A percentile compares a stretch with the other conserved stretches of the same genome.
Conservation (phyloP, 2,113 vertebrate species). For the Camelus dromedarius region DNA sequence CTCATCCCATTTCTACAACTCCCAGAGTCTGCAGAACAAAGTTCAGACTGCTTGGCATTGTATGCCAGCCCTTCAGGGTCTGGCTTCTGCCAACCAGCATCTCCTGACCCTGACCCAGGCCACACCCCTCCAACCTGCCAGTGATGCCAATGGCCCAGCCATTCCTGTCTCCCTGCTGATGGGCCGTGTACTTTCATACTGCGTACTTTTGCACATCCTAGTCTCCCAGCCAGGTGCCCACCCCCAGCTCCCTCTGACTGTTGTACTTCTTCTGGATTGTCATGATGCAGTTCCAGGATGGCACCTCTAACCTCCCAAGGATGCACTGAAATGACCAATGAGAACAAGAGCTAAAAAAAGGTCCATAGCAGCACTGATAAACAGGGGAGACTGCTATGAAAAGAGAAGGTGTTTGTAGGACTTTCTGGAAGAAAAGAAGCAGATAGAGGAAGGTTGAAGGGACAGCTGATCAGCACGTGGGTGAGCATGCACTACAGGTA, state of each 20-base stretch:
- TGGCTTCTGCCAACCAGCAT: not conserved
- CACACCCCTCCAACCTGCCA: not conserved
- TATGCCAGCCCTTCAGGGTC: not conserved
- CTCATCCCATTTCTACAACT: slow-evolving; percentile 13
- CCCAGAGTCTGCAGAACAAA: not conserved
- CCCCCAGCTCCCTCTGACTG: not conserved
- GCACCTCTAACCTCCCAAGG: not conserved
- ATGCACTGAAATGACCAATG: not conserved
- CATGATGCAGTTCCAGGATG: not conserved
- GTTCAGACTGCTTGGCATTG: not conserved
- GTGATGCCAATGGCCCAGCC: not conserved
- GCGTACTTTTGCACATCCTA: not conserved
- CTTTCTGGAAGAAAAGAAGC: not conserved
- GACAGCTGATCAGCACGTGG: not conserved
- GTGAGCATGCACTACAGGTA: not conserved
- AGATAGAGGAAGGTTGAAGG: not conserved
- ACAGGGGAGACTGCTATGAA: not conserved
- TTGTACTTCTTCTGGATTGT: not conserved
- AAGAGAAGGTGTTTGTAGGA: not conserved
- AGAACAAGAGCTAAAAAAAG: not conserved
- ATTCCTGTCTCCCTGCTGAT: not conserved
- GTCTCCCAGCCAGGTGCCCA: not conserved
- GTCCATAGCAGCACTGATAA: not conserved
- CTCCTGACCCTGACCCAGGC: not conserved
- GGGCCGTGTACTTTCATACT: not conserved